phyloP scores from a whole-genome alignment of 1,140 invertebrate genomes.

The Phenacoccus solenopsis region DNA sequence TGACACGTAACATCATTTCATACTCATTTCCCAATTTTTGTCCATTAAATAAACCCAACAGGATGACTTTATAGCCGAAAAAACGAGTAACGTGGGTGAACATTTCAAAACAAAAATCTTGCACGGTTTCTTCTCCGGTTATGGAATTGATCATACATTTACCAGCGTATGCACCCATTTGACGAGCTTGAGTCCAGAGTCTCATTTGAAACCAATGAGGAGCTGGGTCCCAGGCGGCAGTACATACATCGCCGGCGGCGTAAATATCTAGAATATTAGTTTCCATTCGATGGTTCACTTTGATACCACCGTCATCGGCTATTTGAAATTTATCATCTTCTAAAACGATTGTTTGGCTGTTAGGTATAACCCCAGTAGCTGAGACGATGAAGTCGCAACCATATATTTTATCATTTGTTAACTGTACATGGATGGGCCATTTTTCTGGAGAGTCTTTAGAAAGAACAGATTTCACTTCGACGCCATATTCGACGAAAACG shows the following conservation, averaged over 20 bases:
- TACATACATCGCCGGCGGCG: slow-evolving; percentile 90
- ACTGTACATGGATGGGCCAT: slow-evolving; percentile 58
- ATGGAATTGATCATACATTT: slow-evolving; percentile 67
- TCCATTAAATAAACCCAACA: slow-evolving; percentile 88
- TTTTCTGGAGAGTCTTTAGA: slow-evolving; percentile 32
- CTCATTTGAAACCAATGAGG: slow-evolving; percentile 93
- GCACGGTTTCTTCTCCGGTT: slow-evolving; percentile 48
- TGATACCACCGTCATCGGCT: slow-evolving; percentile 58
- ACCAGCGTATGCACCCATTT: slow-evolving; percentile 91
- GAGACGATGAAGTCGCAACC: slow-evolving; percentile 88
- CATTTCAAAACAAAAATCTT: slow-evolving; percentile 94
- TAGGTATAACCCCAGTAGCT: slow-evolving; percentile 82
- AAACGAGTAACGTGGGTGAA: slow-evolving; percentile 93
- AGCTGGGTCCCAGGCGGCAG: slow-evolving; percentile 58
- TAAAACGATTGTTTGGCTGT: slow-evolving; percentile 43
- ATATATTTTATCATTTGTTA: slow-evolving; percentile 61
- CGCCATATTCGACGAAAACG: slow-evolving; percentile 49
- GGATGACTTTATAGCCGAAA: slow-evolving; percentile 87
- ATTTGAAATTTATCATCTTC: slow-evolving; percentile 38
- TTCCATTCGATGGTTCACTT: slow-evolving; percentile 74
- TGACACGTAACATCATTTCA: slow-evolving; percentile 76
- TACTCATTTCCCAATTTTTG: slow-evolving; percentile 73
- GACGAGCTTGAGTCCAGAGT: slow-evolving; percentile 93
- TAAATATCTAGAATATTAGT: slow-evolving; percentile 68
- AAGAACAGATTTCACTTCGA: slow-evolving; percentile 44